These are phyloP conservation scores for Lepus townsendii DNA, from an alignment of 2,797 vertebrate genomes.

Conservation along the genomic window DNA sequence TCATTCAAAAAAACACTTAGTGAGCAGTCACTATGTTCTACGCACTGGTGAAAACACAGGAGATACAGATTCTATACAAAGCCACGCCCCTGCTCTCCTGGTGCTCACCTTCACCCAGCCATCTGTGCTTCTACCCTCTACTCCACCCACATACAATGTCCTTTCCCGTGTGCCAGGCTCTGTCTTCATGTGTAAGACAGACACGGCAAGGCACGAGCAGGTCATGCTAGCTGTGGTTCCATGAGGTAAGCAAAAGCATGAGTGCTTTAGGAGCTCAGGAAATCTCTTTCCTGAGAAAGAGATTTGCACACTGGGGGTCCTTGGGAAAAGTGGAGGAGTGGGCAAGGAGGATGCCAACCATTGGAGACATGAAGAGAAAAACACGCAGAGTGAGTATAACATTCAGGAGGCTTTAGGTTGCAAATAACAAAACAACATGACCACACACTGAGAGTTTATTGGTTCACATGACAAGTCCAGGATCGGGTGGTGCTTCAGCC, in stretches of 20 bases:
- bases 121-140: too few relatives aligned
- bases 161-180: background rate
- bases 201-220: background rate
- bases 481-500: background rate
- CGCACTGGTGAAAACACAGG: background rate
- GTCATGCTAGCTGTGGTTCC: background rate
- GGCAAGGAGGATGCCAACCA: background rate
- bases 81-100: background rate
- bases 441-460: background rate
- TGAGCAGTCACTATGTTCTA: background rate
- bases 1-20: background rate
- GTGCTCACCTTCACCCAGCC: background rate
- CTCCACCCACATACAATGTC: background rate
- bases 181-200: background rate
- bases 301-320: background rate
- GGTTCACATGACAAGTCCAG: background rate
- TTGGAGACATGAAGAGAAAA: background rate
- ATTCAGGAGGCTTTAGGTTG: background rate
- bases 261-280: background rate
- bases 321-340: background rate
- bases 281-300: background rate
- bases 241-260: background rate
- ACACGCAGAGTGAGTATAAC: too few relatives aligned
- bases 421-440: background rate
- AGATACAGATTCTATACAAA: fast-evolving